Evolutionary conservation across 2,888 invertebrate species (phyloP), one percentile per base, ranked within the genome.

Genomic region (Gryllus longicercus): DNA sequence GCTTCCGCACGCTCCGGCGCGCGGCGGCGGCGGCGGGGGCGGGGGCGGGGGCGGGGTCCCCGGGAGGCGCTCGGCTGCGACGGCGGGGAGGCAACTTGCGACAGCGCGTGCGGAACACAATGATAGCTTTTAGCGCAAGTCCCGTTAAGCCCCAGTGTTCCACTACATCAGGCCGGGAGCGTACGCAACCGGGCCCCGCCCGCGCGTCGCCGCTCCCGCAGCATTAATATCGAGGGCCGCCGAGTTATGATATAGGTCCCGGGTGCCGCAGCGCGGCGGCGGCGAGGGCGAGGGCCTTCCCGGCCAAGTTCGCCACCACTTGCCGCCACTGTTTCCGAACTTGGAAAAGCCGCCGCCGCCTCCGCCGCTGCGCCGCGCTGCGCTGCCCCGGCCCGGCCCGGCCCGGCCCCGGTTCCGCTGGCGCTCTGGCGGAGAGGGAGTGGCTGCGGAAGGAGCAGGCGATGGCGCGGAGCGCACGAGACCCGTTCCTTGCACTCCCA

Each of bases 211-310:
- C 63, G n/a, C 63, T n/a, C 63, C 14, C 63, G 63, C 63, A 14
- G 63, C 63, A 63, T 63, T 63, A 63, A 63, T 63, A 63, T 63
- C 63, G 63, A 63, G 63, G 63, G 16, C n/a, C 63, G 63, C 63
- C 14, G 63, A 63, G 63, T 63, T 63, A 63, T 63, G 63, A 63
- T 63, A 63, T 63, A 63, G 63, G 63, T 63, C 63, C 63, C 63
- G 63, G n/a, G 63, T 18, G 63, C 63, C 63, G n/a, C 63, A n/a
- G 63, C 16, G 63, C 63, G 63, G 63, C 14, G 63, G 63, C 25
- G 25, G 63, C 12, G 16, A 63, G 63, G n/a, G 63, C 63, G 63
- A 18, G 38, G 38, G 38, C 14, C 63, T 63, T 63, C 63, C n/a
- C 63, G 4, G 14, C 63, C 63, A 63, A 63, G 16, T 63, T 63